Percentiles rank a stretch among this genome's conserved stretches.
Conservation (phyloP, 2,797 vertebrate genomes). For the Liasis olivaceus region DNA sequence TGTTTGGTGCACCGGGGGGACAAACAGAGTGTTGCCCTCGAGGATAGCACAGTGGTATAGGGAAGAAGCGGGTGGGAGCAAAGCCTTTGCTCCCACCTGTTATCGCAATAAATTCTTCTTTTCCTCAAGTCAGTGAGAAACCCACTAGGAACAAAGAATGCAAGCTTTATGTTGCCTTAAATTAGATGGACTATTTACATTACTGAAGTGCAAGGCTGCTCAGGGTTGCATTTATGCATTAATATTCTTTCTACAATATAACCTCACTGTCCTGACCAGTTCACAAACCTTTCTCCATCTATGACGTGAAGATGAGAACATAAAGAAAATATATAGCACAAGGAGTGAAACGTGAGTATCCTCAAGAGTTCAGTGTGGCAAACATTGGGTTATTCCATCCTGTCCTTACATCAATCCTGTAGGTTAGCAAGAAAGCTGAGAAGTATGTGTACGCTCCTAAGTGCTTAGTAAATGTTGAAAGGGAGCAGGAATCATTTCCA, state of each 20-base stretch:
- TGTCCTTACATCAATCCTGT: not conserved
- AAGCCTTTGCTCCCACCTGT: not conserved
- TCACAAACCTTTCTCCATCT: not conserved
- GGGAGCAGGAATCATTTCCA: not conserved
- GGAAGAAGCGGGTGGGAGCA: fast-evolving
- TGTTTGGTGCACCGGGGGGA: not conserved
- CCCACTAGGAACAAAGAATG: not conserved
- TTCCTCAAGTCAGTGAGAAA: not conserved
- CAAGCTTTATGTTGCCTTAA: not conserved
- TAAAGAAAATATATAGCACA: not conserved
- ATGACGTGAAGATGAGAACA: not conserved
- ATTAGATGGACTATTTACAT: not conserved
- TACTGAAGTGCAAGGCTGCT: conserved; percentile 1
- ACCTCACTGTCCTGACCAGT: not conserved
- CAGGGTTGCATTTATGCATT: conserved; percentile 1
- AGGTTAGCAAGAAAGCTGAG: not conserved
- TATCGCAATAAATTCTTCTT: not conserved
- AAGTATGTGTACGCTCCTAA: not conserved
- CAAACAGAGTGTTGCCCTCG: fast-evolving
- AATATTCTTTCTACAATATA: not conserved
- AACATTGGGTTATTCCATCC: not conserved
- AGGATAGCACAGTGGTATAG: not conserved
- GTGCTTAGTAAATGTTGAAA: not conserved
- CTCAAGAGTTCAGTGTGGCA: not conserved
- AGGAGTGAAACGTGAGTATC: not conserved